Percentiles rank a stretch among this genome's conserved stretches.
Evolutionary conservation across 2,113 vertebrate genomes (phyloP).

Genomic region (Tachysurus fulvidraco): DNA sequence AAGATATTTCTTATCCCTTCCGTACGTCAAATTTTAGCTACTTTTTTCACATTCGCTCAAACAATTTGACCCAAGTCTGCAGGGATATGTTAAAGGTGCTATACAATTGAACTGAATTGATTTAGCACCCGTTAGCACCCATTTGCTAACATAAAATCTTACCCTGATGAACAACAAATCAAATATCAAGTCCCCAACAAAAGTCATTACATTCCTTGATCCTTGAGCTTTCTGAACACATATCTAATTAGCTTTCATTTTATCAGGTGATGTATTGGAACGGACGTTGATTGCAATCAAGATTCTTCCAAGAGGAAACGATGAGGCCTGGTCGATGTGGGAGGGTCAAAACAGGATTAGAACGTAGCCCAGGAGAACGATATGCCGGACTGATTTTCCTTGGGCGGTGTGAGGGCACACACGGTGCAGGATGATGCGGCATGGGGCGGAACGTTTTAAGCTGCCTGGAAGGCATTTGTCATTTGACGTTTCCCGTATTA

Average conservation of each 20-base stretch:
- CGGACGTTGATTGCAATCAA: neutral
- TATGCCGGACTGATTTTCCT: neutral
- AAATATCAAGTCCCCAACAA: neutral
- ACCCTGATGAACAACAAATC: neutral
- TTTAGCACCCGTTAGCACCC: neutral
- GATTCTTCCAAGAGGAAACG: neutral
- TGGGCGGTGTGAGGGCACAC: slow-evolving; percentile 25
- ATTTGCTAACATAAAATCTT: neutral
- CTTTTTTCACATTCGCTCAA: too few species aligned
- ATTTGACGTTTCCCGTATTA: slow-evolving; percentile 58
- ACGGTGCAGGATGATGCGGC: neutral
- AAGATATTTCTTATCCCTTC: too few species aligned
- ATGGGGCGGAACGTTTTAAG: neutral
- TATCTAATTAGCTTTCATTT: neutral
- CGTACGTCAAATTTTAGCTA: too few species aligned
- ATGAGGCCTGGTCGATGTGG: neutral
- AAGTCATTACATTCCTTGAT: neutral
- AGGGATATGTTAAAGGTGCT: too few species aligned
- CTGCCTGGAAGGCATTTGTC: slow-evolving; percentile 37
- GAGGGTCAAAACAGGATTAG: neutral
- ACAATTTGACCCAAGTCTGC: too few species aligned
- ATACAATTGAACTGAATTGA: too few species aligned
- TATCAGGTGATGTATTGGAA: neutral
- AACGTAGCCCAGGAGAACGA: neutral
- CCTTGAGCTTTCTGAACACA: neutral